Conservation (phyloP, 2,113 vertebrate genomes). For the cat (Felis catus) region F.catus_Fca126_mat1.0 CM031424.1:94069001-94069500, state of each 20-base stretch:
- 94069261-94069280: background rate
- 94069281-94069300: background rate
- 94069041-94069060: rapidly evolving
- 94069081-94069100: no score
- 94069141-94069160: background rate
- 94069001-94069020: background rate
- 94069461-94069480: background rate
- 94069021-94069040: rapidly evolving
- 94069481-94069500: background rate
- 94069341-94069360: background rate
- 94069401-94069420: background rate
- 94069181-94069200: background rate
- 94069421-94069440: background rate
- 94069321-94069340: background rate
- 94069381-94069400: background rate
- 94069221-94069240: background rate
- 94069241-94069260: background rate
- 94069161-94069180: rapidly evolving
- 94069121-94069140: conserved; percentile 43
- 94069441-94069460: no score
- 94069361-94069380: background rate
- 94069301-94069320: background rate
- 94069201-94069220: background rate
- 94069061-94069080: background rate
- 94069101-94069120: background rate